A percentile compares a stretch with the other conserved stretches of the same genome.
These are phyloP conservation scores for Halocynthia aurantium DNA, from an alignment of 23 tunicate genomes.

Conservation along the genomic window DNA sequence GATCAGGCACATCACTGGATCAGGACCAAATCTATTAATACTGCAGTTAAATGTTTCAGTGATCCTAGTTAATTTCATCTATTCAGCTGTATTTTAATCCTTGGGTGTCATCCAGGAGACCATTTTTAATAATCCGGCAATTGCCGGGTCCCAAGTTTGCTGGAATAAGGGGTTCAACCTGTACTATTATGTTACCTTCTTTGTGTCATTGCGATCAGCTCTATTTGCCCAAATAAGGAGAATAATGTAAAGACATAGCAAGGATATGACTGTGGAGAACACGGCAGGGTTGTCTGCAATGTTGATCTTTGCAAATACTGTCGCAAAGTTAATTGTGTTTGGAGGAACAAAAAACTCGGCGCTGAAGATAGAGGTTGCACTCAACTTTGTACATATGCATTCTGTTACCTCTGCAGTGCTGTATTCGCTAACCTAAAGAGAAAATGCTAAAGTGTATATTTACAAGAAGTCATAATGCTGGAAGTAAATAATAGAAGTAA, in stretches of 20 bases:
- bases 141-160: too few relatives aligned
- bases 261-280: constrained; percentile 73
- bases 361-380: constrained; percentile 84
- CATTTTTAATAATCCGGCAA: too few relatives aligned
- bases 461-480: not conserved
- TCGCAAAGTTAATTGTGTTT: constrained; percentile 92
- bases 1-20: too few relatives aligned
- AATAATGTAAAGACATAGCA: constrained; percentile 43
- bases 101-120: too few relatives aligned
- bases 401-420: constrained; percentile 93
- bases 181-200: constrained; percentile 32
- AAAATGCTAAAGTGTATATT: not conserved
- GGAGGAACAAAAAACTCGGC: constrained; percentile 99
- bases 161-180: too few relatives aligned
- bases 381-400: constrained; percentile 69
- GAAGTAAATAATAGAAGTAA: not conserved
- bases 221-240: constrained; percentile 71
- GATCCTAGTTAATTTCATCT: too few relatives aligned
- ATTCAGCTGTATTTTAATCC: too few relatives aligned
- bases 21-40: too few relatives aligned
- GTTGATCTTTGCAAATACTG: constrained; percentile 84
- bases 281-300: constrained; percentile 97
- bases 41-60: too few relatives aligned
- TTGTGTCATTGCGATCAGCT: constrained; percentile 52
- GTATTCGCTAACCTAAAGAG: constrained; percentile 58